Conservation (phyloP, 2,113 vertebrate species). For the Campylorhamphus procurvoides region DNA sequence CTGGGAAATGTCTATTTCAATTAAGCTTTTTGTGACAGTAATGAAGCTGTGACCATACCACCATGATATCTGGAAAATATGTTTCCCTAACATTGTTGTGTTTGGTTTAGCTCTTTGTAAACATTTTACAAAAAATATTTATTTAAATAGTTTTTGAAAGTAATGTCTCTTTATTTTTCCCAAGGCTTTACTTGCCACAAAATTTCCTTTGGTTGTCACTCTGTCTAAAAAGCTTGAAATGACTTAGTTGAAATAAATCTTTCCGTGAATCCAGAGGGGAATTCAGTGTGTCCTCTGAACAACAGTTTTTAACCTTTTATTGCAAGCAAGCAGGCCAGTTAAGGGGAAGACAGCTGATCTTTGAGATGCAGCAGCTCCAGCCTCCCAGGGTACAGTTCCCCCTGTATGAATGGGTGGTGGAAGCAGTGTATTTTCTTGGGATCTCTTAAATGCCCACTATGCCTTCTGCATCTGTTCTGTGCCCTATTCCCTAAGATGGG, state of each 20-base stretch:
- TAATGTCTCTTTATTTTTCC: not conserved
- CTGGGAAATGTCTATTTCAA: not conserved
- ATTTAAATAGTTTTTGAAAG: not conserved
- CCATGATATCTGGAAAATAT: not conserved
- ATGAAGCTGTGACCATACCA: not conserved
- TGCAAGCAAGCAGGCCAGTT: not conserved
- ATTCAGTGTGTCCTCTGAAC: not conserved
- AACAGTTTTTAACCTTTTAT: not conserved
- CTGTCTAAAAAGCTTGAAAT: not conserved
- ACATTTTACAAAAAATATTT: not conserved
- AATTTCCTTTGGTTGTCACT: not conserved
- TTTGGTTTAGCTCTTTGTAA: not conserved
- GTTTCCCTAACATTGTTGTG: not conserved
- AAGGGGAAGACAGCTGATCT: not conserved
- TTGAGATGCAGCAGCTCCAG: not conserved
- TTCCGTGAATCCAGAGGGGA: not conserved
- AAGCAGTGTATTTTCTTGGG: not conserved
- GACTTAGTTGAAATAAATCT: not conserved
- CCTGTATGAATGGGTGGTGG: not conserved
- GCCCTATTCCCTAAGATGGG: not conserved
- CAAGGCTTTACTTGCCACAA: not conserved
- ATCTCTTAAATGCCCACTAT: not conserved
- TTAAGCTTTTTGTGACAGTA: not conserved
- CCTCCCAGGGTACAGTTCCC: accelerated
- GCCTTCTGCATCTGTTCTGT: not conserved